A percentile compares a stretch with the other conserved stretches of the same genome.
These are phyloP conservation scores for Agriotes lineatus DNA, from an alignment of 2,888 invertebrate species.

Conservation along the genomic window DNA sequence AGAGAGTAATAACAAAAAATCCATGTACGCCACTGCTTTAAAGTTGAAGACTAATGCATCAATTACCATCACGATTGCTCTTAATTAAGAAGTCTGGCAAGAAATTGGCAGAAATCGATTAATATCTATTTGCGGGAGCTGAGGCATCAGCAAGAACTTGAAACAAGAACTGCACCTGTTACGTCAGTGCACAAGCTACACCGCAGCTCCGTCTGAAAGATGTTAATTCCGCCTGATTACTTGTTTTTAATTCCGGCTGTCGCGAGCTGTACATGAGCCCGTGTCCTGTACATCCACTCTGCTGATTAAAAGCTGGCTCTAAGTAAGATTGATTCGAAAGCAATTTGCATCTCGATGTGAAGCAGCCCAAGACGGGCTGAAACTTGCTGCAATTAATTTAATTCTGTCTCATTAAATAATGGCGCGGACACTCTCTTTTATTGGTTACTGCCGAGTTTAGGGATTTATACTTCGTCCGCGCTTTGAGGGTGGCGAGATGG, in stretches of 20 bases:
- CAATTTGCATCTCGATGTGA: slow-evolving; percentile 25
- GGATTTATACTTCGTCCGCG: not conserved
- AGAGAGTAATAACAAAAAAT: too few species aligned
- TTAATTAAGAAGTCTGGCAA: not conserved
- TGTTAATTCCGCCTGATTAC: too few species aligned
- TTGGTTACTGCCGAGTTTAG: slow-evolving; percentile 3
- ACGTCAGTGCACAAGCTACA: too few species aligned
- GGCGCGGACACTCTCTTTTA: slow-evolving; percentile 6
- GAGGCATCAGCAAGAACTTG: too few species aligned
- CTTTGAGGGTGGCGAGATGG: too few species aligned
- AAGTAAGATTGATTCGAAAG: slow-evolving; percentile 19
- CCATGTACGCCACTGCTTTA: too few species aligned
- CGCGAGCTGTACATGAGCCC: not conserved
- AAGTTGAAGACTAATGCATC: too few species aligned
- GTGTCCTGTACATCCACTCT: slow-evolving; percentile 3
- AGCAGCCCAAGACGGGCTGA: slow-evolving; percentile 9
- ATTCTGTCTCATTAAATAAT: slow-evolving; percentile 29
- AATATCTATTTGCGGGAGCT: not conserved
- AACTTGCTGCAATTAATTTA: slow-evolving; percentile 23
- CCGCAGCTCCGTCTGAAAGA: too few species aligned
- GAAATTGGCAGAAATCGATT: slow-evolving; percentile 1
- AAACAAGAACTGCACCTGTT: not conserved
- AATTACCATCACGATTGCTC: not conserved
- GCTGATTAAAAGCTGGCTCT: slow-evolving; percentile 22
- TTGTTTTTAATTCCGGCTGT: not conserved